Evolutionary conservation across 2,113 vertebrate genomes (phyloP).

Genomic region (Ariopsis seemanni): DNA sequence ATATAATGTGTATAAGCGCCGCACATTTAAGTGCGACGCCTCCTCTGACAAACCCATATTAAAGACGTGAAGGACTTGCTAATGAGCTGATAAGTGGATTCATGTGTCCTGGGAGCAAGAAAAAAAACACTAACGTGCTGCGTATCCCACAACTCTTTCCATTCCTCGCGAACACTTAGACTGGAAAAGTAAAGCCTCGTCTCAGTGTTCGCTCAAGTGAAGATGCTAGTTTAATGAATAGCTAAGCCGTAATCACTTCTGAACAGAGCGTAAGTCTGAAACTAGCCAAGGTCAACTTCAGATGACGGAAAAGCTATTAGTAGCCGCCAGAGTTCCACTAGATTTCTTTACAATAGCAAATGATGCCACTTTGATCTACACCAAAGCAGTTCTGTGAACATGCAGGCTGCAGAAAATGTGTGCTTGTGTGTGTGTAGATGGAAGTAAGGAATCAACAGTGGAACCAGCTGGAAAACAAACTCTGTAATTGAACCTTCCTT

Average conservation of each 20-base stretch:
- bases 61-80: conserved; percentile 7
- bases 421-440: conserved; percentile 6
- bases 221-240: conserved; percentile 6
- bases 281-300: conserved; percentile 10
- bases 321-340: conserved; percentile 14
- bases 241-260: background rate
- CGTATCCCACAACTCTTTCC: conserved; percentile 13
- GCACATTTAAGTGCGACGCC: background rate
- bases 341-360: conserved; percentile 28
- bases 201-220: background rate
- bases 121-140: conserved; percentile 6
- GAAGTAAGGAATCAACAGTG: conserved; percentile 1
- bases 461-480: conserved; percentile 31
- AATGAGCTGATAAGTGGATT: conserved; percentile 40
- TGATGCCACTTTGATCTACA: conserved; percentile 36
- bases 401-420: background rate
- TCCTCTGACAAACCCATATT: background rate
- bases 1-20: background rate
- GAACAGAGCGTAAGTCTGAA: background rate
- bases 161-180: background rate
- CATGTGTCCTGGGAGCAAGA: conserved; percentile 27
- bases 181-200: background rate
- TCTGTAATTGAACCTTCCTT: conserved; percentile 5
- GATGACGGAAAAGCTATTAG: conserved; percentile 19
- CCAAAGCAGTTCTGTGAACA: conserved; percentile 2